A percentile compares a stretch with the other conserved stretches of the same genome.
Conservation (phyloP, 1,140 invertebrate genomes). For the Pseudoatta argentina region DNA sequence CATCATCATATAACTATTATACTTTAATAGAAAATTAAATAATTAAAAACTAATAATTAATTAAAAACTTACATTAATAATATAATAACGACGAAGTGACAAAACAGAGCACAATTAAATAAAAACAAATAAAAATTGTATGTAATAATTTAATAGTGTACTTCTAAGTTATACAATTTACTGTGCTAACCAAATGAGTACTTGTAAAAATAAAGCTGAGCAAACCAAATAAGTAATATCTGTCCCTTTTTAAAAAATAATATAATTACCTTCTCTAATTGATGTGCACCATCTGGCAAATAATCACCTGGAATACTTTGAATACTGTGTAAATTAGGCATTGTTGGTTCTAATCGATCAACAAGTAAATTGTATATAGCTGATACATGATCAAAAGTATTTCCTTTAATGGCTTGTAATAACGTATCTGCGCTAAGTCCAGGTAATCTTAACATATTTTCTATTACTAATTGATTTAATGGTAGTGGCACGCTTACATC, state of each 20-base stretch:
- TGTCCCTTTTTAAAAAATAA: slow-evolving; percentile 25
- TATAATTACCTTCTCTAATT: slow-evolving; percentile 89
- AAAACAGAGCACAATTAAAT: too few species aligned
- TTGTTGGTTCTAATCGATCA: slow-evolving; percentile 87
- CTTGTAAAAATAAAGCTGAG: slow-evolving; percentile 14
- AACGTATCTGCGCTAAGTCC: slow-evolving; percentile 91
- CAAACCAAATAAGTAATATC: not conserved
- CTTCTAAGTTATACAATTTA: slow-evolving; percentile 86
- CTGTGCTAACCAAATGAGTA: slow-evolving; percentile 72
- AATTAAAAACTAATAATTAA: too few species aligned
- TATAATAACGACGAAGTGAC: too few species aligned
- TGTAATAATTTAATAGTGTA: slow-evolving; percentile 79
- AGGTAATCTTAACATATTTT: slow-evolving; percentile 94
- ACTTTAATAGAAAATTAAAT: too few species aligned
- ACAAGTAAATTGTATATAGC: slow-evolving; percentile 98
- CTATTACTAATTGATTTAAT: slow-evolving; percentile 90
- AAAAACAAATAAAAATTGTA: not conserved
- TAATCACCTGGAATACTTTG: slow-evolving; percentile 88
- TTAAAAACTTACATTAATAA: too few species aligned
- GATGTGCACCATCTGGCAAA: slow-evolving; percentile 88
- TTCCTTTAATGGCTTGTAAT: slow-evolving; percentile 92
- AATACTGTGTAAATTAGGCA: slow-evolving; percentile 88
- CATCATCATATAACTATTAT: too few species aligned
- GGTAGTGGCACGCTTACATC: slow-evolving; percentile 77
- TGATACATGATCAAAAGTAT: slow-evolving; percentile 97